Evolutionary conservation across 2,113 vertebrate species (phyloP).

Genomic region (Octodon degus): DNA sequence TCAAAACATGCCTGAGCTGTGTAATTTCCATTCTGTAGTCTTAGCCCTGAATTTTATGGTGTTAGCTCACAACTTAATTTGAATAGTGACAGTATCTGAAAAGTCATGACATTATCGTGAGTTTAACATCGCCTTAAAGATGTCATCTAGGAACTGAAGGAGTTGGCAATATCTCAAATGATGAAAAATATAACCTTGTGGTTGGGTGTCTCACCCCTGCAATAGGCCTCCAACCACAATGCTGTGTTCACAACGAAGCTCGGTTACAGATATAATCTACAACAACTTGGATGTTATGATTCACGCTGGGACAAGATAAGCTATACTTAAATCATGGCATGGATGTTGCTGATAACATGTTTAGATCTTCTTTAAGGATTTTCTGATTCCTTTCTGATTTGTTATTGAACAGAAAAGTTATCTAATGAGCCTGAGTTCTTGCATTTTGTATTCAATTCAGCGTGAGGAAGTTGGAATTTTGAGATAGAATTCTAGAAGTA

Average conservation of each 20-base stretch:
- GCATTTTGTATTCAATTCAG: neutral
- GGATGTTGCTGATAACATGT: too few relatives aligned
- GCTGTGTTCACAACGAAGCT: neutral
- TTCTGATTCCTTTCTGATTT: neutral
- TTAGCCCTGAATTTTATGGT: neutral
- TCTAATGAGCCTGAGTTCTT: too few relatives aligned
- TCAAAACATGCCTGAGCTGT: neutral
- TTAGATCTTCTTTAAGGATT: neutral
- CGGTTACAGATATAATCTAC: neutral
- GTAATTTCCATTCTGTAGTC: rapidly evolving
- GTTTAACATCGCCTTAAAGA: neutral
- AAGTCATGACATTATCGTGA: rapidly evolving
- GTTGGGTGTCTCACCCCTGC: neutral
- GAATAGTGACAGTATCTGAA: neutral
- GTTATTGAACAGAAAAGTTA: too few relatives aligned
- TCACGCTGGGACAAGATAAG: too few relatives aligned
- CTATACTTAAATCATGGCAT: rapidly evolving
- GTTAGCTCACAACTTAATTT: neutral
- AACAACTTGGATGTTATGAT: rapidly evolving
- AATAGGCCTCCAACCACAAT: neutral
- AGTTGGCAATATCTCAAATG: too few relatives aligned
- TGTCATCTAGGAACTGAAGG: too few relatives aligned
- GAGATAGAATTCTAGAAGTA: neutral
- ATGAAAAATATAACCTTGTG: too few relatives aligned
- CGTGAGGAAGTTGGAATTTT: neutral